Base-by-base conservation (phyloP, 2,113 vertebrate genomes). In the Galeopterus variegatus region DNA sequence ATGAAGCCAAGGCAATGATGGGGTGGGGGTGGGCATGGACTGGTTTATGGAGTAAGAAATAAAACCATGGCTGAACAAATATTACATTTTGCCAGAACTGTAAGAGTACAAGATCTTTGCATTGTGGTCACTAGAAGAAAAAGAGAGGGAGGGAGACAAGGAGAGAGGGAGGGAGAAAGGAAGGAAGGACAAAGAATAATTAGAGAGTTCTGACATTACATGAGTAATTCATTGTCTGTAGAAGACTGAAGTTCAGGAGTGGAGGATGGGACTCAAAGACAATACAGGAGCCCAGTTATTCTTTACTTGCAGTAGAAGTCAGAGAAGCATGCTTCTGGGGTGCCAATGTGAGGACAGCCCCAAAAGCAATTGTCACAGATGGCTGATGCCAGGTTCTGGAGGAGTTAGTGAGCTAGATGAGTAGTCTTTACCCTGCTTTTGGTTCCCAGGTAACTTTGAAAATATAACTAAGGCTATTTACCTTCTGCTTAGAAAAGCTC, bases 61-160 rank as follows among this genome's bases (percentile, higher is more conserved):
- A 89, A 89, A 96, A 92, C 26, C 45, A 28, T n/a, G 24, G 76
- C 41, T 81, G 41, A 65, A 65, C 36, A 70, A 75, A 77, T 85
- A 76, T 73, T 56, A 79, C 45, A 80, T 45, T 2, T 70, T 91
- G n/a, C 48, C 24, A 31, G 60, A 45, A 64, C 11, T 76, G 18
- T 52, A 62, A 67, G 3, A 69, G 28, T 23, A 36, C 3, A 75
- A 54, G 19, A 54, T 69, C 33, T 86, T 52, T 52, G 28, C 14
- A 80, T 0, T 80, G 24, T 84, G 11, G 13, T 79, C 15, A 62
- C 10, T 31, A 58, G 45, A 88, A 48, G 8, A 73, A 41, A 50
- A 58, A 26, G 24, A 67, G 81, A n/a, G n/a, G n/a, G n/a, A n/a
- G n/a, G n/a, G n/a, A n/a, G n/a, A n/a, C n/a, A n/a, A n/a, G 24